These are phyloP conservation scores for Labeo catla DNA, from an alignment of 2,113 vertebrate genomes.

Conservation along the genomic window DNA sequence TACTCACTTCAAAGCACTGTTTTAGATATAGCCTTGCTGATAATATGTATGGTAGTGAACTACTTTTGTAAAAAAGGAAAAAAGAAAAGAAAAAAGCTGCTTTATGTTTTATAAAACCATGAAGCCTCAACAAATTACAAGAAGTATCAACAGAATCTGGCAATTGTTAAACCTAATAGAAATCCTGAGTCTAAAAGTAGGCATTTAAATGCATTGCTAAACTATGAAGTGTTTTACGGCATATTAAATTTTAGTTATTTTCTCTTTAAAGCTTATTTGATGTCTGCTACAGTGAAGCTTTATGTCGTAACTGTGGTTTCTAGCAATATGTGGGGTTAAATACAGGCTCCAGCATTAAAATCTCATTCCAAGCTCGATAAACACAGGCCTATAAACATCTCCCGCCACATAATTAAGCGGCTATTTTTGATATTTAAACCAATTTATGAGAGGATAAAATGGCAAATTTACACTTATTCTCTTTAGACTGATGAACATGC, in stretches of 20 bases:
- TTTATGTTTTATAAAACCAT: background rate
- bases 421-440: background rate
- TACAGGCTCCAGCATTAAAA: slow-evolving; percentile 15
- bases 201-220: background rate
- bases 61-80: background rate
- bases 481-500: background rate
- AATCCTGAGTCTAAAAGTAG: background rate
- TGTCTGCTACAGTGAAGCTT: slow-evolving; percentile 5
- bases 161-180: background rate
- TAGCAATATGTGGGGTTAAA: slow-evolving; percentile 2
- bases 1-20: background rate
- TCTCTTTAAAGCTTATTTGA: background rate
- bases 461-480: background rate
- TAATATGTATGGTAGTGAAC: background rate
- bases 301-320: background rate
- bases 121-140: background rate
- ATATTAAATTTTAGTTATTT: slow-evolving; percentile 12
- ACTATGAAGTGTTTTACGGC: background rate
- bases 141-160: background rate
- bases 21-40: background rate
- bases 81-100: background rate
- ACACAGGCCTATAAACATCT: slow-evolving; percentile 29
- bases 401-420: background rate
- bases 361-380: slow-evolving; percentile 21
- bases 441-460: background rate